A percentile compares a stretch with the other conserved stretches of the same genome.
These are phyloP conservation scores for Sphaeramia orbicularis DNA, from an alignment of 2,797 vertebrate species.

Conservation along the genomic window DNA sequence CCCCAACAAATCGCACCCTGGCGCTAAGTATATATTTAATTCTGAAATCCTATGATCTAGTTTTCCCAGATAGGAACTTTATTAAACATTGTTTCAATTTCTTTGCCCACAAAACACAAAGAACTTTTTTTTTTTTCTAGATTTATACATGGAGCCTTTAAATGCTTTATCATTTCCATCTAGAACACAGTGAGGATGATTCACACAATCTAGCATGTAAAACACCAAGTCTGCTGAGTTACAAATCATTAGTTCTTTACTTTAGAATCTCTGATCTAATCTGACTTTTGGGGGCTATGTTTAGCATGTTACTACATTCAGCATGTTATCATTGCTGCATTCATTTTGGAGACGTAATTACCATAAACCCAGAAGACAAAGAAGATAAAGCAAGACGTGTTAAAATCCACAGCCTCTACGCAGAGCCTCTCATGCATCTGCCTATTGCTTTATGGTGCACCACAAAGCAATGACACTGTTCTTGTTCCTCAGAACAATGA, in stretches of 20 bases:
- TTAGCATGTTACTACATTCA: conserved; percentile 22
- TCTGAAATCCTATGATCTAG: not conserved
- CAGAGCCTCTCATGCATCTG: not conserved
- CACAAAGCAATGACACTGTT: not conserved
- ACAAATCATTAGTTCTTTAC: not conserved
- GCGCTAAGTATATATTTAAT: too few relatives aligned
- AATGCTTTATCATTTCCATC: conserved; percentile 9
- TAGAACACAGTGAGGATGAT: not conserved
- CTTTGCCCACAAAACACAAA: not conserved
- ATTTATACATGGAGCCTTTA: conserved; percentile 3
- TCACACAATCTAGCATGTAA: conserved; percentile 1
- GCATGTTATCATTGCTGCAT: not conserved
- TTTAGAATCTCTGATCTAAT: conserved; percentile 24
- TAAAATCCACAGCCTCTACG: not conserved
- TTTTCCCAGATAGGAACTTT: not conserved
- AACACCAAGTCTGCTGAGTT: not conserved
- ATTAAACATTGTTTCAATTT: not conserved
- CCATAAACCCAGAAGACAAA: conserved; percentile 1
- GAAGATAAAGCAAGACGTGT: not conserved
- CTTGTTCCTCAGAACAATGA: not conserved
- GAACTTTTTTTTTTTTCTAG: not conserved
- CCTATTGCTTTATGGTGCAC: not conserved
- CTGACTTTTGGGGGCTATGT: conserved; percentile 22
- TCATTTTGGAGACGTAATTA: conserved; percentile 19
- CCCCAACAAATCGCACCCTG: too few relatives aligned